Evolutionary conservation across 1,140 invertebrate genomes (phyloP), one percentile per base, ranked within the genome.

Genomic region (Idris sp.): DNA sequence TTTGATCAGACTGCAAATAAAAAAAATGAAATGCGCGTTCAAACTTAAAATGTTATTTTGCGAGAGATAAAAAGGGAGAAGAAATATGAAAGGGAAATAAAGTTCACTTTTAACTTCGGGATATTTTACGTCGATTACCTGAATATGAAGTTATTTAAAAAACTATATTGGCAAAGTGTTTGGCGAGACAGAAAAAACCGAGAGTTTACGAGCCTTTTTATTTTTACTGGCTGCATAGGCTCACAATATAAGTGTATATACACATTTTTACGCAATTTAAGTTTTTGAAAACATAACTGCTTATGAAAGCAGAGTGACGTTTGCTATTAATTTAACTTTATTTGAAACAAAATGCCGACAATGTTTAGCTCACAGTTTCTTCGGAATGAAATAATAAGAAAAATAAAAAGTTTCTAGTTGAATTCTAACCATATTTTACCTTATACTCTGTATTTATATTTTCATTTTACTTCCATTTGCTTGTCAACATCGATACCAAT

Each of bases 121-220:
- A n/a, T n/a, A n/a, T n/a, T n/a, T 6, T 22, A 22, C 19, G 11
- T 44, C 40, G 40, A 58, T 58, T 56, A 56, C 16, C 30, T 13
- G 3, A 25, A 11, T 26, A 35, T 25, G 18, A 35, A 58, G 44
- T 35, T 58, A 35, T 28, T 35, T 18, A 8, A 5, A 9, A 44
- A 58, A 58, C 19, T 44, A 35, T 44, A 44, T 58, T 30, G n/a
- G n/a, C n/a, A n/a, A 48, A 8, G 9, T 19, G 5, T 4, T 6
- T 19, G 38, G 9, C 38, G 28, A 13, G 38, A 51, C n/a, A 48
- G 49, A 61, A 59, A 31, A 25, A 1, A 19, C 9, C 35, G 26
- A 62, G 25, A 15, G 16, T 62, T 62, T 62, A 62, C 25, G 33
- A 31, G 15, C 10, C 46, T 64, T 35, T 64, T 64, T 64, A 53